These are phyloP conservation scores for Microcebus jonahi DNA, from an alignment of 2,113 vertebrate species.

Conservation along the genomic window DNA sequence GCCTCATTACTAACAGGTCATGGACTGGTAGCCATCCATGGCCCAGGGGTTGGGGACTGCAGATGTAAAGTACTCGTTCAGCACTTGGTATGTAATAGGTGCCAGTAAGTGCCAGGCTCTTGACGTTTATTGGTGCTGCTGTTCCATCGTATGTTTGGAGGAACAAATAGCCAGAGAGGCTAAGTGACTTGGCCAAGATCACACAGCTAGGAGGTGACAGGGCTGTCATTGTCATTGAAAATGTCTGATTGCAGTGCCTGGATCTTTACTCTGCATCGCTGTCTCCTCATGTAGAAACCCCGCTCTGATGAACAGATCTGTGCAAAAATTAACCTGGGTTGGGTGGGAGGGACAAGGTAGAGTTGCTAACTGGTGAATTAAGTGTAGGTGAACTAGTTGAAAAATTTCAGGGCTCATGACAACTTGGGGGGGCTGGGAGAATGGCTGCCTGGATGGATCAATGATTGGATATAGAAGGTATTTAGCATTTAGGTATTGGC, in stretches of 20 bases:
- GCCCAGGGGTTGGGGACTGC: no score
- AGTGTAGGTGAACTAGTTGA: fast-evolving
- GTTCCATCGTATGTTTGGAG: not conserved
- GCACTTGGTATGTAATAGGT: not conserved
- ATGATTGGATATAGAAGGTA: not conserved
- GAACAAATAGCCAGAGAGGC: not conserved
- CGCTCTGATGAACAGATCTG: not conserved
- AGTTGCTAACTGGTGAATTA: not conserved
- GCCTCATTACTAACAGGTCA: no score
- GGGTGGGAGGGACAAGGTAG: not conserved
- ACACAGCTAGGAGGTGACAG: not conserved
- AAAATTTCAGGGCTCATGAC: not conserved
- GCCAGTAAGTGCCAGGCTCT: fast-evolving
- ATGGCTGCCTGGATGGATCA: not conserved
- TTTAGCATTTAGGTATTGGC: not conserved
- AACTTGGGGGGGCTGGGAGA: not conserved
- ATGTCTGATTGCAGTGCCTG: not conserved
- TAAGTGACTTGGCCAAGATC: not conserved
- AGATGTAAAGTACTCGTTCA: not conserved
- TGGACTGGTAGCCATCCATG: no score
- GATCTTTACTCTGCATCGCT: not conserved
- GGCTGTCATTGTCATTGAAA: not conserved
- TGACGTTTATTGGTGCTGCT: not conserved
- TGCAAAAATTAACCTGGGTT: not conserved
- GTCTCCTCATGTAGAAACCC: not conserved